Evolutionary conservation across 92 coral and sea anemone species (phyloP).

Genomic region (Pocillopora meandrina): DNA sequence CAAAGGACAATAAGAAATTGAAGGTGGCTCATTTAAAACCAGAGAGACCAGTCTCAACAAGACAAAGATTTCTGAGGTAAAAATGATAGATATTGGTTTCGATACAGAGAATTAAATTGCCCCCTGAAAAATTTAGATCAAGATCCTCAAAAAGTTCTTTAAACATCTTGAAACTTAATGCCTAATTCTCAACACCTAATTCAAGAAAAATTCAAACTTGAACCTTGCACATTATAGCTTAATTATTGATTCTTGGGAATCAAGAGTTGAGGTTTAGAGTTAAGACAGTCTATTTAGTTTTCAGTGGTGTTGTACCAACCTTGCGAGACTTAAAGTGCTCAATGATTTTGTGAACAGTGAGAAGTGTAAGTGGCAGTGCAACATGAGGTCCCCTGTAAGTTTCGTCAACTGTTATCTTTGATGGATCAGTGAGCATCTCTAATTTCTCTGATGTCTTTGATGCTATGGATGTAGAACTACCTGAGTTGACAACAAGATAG

Average conservation of each 20-base stretch:
- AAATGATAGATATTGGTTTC: no score
- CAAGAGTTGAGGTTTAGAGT: no score
- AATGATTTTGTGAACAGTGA: conserved; percentile 65
- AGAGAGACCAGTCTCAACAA: background rate
- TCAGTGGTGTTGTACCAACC: conserved; percentile 39
- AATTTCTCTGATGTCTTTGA: conserved; percentile 56
- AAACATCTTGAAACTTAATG: no score
- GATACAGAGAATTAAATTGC: no score
- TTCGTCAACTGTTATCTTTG: conserved; percentile 65
- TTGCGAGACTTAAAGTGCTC: conserved; percentile 72
- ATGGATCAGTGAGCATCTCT: conserved; percentile 81
- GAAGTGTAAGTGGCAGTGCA: conserved; percentile 73
- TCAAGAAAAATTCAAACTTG: no score
- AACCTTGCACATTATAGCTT: no score
- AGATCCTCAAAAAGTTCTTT: no score
- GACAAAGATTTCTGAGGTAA: no score
- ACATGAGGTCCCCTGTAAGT: conserved; percentile 79
- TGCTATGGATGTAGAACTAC: conserved; percentile 49
- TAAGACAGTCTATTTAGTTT: background rate
- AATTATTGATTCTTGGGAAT: no score
- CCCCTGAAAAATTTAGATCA: no score
- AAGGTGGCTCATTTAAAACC: background rate
- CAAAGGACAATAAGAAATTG: background rate
- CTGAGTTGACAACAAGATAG: conserved; percentile 8
- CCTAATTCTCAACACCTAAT: no score